A percentile compares a stretch with the other conserved stretches of the same genome.
These are phyloP conservation scores for Melinaea marsaeus DNA, from an alignment of 2,888 invertebrate genomes.

Conservation along the genomic window DNA sequence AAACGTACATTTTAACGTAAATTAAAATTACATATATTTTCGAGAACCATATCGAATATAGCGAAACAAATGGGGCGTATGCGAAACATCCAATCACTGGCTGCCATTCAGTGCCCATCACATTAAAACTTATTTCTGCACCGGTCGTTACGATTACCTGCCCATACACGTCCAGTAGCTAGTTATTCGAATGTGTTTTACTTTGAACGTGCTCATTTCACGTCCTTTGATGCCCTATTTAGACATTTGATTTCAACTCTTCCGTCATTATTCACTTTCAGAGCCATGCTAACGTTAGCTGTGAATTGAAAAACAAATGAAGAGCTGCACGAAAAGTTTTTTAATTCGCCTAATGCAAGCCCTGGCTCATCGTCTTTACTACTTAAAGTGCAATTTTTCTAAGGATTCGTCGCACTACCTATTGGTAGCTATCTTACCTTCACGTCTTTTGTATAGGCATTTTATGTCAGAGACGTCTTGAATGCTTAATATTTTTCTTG, in stretches of 20 bases:
- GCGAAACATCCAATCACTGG: conserved; percentile 17
- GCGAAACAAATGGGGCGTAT: conserved; percentile 11
- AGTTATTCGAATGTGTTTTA: conserved; percentile 54
- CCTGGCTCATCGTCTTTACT: conserved; percentile 58
- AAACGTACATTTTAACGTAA: too few relatives aligned
- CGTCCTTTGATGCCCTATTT: conserved; percentile 57
- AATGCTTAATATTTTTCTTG: conserved; percentile 44
- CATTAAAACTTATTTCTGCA: conserved; percentile 61
- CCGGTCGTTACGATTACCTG: conserved; percentile 60
- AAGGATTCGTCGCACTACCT: conserved; percentile 52
- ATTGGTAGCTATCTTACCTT: conserved; percentile 48
- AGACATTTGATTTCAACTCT: conserved; percentile 70
- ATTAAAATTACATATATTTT: neutral
- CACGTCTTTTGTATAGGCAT: conserved; percentile 64
- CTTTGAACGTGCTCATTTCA: conserved; percentile 68
- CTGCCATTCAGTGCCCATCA: conserved; percentile 20
- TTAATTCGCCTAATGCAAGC: conserved; percentile 76
- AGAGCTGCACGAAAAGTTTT: conserved; percentile 60
- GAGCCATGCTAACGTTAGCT: conserved; percentile 49
- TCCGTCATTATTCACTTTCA: conserved; percentile 50
- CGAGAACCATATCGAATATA: neutral
- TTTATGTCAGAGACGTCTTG: conserved; percentile 63
- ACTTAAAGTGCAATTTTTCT: conserved; percentile 64
- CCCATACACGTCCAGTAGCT: conserved; percentile 48
- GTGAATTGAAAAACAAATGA: conserved; percentile 65